Evolutionary conservation across 2,888 invertebrate species (phyloP).

Genomic region (Pardosa pseudoannulata): DNA sequence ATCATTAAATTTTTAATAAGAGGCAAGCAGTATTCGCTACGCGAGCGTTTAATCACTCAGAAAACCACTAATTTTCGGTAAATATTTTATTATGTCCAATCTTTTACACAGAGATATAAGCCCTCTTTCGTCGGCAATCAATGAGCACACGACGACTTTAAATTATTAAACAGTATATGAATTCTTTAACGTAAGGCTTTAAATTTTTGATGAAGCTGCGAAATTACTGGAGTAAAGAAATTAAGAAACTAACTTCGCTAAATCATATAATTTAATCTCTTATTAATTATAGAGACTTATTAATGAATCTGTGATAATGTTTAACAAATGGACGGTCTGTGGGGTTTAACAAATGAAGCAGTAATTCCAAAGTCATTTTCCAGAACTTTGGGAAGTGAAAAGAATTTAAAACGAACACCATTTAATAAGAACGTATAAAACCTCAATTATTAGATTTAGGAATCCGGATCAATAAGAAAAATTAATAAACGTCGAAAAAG

Average conservation of each 20-base stretch:
- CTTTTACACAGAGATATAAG: not conserved
- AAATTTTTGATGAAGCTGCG: not conserved
- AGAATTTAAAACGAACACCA: not conserved
- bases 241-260: not conserved
- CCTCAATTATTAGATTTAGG: too few relatives aligned
- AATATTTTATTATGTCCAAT: not conserved
- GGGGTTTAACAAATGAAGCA: not conserved
- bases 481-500: too few relatives aligned
- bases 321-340: not conserved
- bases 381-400: not conserved
- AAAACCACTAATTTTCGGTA: not conserved
- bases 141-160: not conserved
- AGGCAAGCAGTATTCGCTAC: not conserved
- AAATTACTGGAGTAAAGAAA: not conserved
- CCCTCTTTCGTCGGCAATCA: not conserved
- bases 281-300: slow-evolving; percentile 13
- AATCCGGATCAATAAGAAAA: too few relatives aligned
- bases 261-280: slow-evolving; percentile 11
- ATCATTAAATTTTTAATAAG: not conserved
- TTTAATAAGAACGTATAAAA: too few relatives aligned
- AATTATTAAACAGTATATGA: slow-evolving; percentile 2
- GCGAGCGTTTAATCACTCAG: not conserved
- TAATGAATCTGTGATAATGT: not conserved
- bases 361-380: not conserved
- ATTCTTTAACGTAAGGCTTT: not conserved